phyloP scores from a whole-genome alignment of 1,140 invertebrate species.

The Protaetia brevitarsis region DNA sequence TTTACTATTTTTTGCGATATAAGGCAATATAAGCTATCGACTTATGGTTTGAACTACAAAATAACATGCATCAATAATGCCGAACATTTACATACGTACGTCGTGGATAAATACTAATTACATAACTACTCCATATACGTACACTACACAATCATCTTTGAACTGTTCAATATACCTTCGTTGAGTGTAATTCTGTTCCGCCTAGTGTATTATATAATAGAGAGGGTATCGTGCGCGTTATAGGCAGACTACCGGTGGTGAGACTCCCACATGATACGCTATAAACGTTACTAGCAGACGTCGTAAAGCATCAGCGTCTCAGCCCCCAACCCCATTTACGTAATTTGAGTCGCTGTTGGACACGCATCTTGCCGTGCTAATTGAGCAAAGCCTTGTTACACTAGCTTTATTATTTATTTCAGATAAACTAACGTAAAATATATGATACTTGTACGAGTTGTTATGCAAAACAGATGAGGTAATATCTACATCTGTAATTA shows the following conservation, averaged over 20 bases:
- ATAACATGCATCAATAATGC: too few species aligned
- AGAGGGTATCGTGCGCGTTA: not conserved
- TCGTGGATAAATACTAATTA: not conserved
- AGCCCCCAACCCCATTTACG: conserved; percentile 3
- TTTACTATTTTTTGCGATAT: too few species aligned
- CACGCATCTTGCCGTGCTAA: conserved; percentile 22
- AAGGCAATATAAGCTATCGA: too few species aligned
- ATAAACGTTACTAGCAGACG: conserved; percentile 19
- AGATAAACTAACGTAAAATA: not conserved
- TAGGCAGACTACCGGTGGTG: not conserved
- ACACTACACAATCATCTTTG: not conserved
- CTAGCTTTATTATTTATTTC: not conserved
- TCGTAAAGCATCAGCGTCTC: conserved; percentile 16
- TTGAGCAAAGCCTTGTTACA: conserved; percentile 19
- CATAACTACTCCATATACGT: not conserved
- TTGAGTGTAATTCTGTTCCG: not conserved
- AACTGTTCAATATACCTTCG: not conserved
- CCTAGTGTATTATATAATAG: not conserved
- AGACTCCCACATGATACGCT: conserved; percentile 8
- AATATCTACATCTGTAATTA: not conserved
- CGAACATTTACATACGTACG: not conserved
- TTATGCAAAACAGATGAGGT: not conserved
- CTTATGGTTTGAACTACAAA: too few species aligned
- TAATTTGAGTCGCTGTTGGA: conserved; percentile 19
- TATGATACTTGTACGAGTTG: not conserved